phyloP scores from a whole-genome alignment of 2,113 vertebrate genomes.

The Cheilinus undulatus region DNA sequence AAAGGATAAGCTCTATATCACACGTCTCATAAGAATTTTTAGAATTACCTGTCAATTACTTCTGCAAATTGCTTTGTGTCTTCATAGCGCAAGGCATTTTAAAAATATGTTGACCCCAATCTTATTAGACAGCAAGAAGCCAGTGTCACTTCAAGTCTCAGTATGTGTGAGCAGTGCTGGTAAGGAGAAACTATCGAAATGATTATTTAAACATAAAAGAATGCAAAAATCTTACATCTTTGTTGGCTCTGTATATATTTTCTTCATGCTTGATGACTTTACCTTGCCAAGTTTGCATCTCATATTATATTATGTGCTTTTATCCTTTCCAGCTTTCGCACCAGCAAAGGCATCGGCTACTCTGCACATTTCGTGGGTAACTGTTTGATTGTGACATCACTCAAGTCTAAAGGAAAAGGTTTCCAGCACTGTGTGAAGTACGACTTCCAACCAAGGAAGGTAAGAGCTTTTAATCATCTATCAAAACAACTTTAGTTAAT shows the following conservation, averaged over 20 bases:
- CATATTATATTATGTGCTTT: slow-evolving; percentile 3
- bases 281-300: slow-evolving; percentile 1
- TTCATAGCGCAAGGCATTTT: neutral
- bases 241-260: neutral
- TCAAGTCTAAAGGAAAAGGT: slow-evolving; percentile 99
- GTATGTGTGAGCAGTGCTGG: neutral
- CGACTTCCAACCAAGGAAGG: slow-evolving; percentile 97
- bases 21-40: slow-evolving; percentile 16
- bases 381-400: slow-evolving; percentile 95
- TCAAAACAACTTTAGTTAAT: no score
- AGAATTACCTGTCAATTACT: slow-evolving; percentile 9
- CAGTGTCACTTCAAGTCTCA: neutral
- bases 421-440: slow-evolving; percentile 99
- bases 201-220: neutral
- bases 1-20: slow-evolving; percentile 2
- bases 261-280: neutral
- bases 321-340: slow-evolving; percentile 90
- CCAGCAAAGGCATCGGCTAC: slow-evolving; percentile 97
- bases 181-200: neutral
- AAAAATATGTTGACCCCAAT: neutral
- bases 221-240: neutral
- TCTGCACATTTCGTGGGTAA: slow-evolving; percentile 98
- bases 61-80: slow-evolving; percentile 34
- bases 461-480: slow-evolving; percentile 68
- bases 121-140: slow-evolving; percentile 1